Base-by-base conservation (phyloP, 2,888 invertebrate genomes). In the Choristoneura rosaceana region DNA sequence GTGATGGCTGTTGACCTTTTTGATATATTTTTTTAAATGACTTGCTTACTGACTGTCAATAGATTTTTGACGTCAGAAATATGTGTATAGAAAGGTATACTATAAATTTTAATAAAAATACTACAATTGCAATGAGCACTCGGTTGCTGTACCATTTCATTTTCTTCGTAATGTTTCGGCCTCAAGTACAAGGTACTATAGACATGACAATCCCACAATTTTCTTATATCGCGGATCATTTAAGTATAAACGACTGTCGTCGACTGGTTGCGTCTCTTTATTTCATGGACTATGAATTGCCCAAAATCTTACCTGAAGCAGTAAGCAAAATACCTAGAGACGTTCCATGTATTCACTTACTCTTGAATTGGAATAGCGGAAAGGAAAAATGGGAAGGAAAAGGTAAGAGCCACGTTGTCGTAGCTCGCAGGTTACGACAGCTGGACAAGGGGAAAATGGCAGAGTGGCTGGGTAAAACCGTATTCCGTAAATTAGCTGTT, bases 391-490 rank as follows among this genome's bases (percentile, higher is more conserved):
- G 83, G 74, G 95, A 95, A 84, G 96, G 96, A 2, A 90, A 84
- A 78, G 95, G 95, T 0, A 94, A 95, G 81, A 94, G 94, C 4
- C 96, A 96, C 76, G 94, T 94, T 78, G 80, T 90, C 14, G 77
- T 96, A 12, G 91, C 90, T 62, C 94, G 91, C 59, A 91, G 96
- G 77, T 84, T 96, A 34, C 90, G 95, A 7, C 96, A 96, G 84
- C 87, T 96, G 71, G 94, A 94, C 33, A 94, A 94, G 76, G 74
- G 76, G 0, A 94, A 95, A 75, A 82, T 96, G 66, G 96, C 96
- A 0, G 93, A 95, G 77, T 96, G 96, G 96, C 81, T 96, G 0
- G 95, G 95, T 9, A 91, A 87, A 74, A 92, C 94, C 0, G 94
- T 95, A 0, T 96, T 95, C 80, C 88, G 92, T 55, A 90, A 95